phyloP scores from a whole-genome alignment of 2,113 vertebrate genomes.

The Neolamprologus variostigma region DNA sequence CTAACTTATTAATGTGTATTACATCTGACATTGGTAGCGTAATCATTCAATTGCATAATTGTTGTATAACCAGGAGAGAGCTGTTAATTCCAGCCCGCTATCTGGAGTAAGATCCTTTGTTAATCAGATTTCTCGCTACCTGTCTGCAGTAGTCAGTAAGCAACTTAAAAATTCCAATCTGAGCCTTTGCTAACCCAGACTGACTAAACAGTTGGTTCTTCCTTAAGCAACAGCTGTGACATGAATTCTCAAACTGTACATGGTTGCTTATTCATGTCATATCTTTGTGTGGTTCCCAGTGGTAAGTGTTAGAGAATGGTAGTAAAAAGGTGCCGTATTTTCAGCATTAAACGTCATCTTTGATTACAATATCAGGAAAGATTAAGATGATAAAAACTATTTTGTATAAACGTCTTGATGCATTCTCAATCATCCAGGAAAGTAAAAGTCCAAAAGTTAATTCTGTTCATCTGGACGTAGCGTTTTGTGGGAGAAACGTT shows the following conservation, averaged over 20 bases:
- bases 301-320: neutral
- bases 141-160: neutral
- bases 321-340: neutral
- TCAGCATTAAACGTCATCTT: accelerated
- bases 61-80: neutral
- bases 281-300: neutral
- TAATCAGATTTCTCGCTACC: slow-evolving; percentile 11
- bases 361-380: neutral
- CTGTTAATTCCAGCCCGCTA: neutral
- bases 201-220: neutral
- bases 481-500: neutral
- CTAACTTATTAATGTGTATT: neutral
- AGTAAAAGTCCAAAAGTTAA: accelerated
- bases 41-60: neutral
- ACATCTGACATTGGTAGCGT: neutral
- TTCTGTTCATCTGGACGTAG: neutral
- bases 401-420: neutral
- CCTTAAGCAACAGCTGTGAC: neutral
- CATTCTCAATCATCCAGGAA: neutral
- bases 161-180: neutral
- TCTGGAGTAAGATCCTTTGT: neutral
- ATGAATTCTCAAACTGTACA: neutral
- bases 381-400: neutral
- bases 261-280: neutral
- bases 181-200: neutral